These are phyloP conservation scores for Colossoma macropomum DNA, from an alignment of 2,113 vertebrate species.

Conservation along the genomic window DNA sequence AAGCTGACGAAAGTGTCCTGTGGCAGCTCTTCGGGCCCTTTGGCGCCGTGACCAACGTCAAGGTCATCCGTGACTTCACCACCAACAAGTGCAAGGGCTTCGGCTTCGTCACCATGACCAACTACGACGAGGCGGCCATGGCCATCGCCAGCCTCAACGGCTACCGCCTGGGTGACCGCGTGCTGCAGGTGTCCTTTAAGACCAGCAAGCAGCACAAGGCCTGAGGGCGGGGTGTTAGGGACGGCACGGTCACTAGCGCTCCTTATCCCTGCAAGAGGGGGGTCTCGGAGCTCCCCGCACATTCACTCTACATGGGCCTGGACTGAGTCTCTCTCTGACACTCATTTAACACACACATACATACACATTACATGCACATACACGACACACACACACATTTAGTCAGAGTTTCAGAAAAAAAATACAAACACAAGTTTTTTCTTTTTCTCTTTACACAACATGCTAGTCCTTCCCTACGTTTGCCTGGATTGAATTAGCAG, in stretches of 20 bases:
- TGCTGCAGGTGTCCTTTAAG: slow-evolving; percentile 98
- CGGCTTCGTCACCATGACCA: slow-evolving; percentile 98
- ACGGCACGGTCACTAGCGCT: slow-evolving; percentile 62
- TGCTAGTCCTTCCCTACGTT: slow-evolving; percentile 79
- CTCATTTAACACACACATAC: slow-evolving; percentile 50
- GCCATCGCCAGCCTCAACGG: slow-evolving; percentile 96
- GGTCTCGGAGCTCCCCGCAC: slow-evolving; percentile 68
- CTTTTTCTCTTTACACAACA: slow-evolving; percentile 80
- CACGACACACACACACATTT: slow-evolving; percentile 64
- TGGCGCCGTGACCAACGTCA: slow-evolving; percentile 95
- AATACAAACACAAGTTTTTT: slow-evolving; percentile 75
- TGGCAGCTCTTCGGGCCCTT: slow-evolving; percentile 99
- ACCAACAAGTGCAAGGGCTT: slow-evolving; percentile 99
- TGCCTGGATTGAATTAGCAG: slow-evolving; percentile 85
- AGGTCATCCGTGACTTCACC: slow-evolving; percentile 96
- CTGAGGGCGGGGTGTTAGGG: slow-evolving; percentile 74
- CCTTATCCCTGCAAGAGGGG: slow-evolving; percentile 68
- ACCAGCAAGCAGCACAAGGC: slow-evolving; percentile 99
- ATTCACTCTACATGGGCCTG: slow-evolving; percentile 81
- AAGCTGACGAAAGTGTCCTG: slow-evolving; percentile 95
- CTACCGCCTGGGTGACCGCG: slow-evolving; percentile 93
- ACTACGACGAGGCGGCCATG: slow-evolving; percentile 97
- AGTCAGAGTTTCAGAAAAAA: slow-evolving; percentile 75
- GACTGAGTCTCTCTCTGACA: slow-evolving; percentile 81
- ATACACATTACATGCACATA: slow-evolving; percentile 42